Evolutionary conservation across 2,113 vertebrate genomes (phyloP).

Genomic region (Narcine bancroftii): DNA sequence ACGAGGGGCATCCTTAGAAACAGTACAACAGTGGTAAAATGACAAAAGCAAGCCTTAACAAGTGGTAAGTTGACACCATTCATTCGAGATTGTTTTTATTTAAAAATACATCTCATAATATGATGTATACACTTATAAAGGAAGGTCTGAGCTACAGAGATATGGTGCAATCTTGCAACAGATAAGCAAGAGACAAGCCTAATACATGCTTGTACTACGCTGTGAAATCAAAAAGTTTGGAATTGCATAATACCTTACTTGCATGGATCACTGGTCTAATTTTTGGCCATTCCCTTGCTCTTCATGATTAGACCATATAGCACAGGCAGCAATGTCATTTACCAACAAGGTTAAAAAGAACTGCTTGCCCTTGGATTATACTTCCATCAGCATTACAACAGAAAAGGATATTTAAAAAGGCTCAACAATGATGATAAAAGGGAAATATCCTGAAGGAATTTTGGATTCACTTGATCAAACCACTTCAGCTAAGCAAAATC

Average conservation of each 20-base stretch:
- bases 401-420: background rate
- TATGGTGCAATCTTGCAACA: background rate
- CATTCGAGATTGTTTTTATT: too few relatives aligned
- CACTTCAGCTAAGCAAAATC: conserved; percentile 1
- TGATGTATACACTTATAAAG: background rate
- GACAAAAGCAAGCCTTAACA: background rate
- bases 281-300: background rate
- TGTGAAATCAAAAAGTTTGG: background rate
- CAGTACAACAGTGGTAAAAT: background rate
- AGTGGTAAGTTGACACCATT: too few relatives aligned
- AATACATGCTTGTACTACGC: background rate
- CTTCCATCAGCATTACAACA: background rate
- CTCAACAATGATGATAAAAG: background rate
- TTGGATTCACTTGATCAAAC: background rate
- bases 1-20: background rate
- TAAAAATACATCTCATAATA: background rate
- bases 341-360: background rate
- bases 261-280: background rate
- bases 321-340: background rate
- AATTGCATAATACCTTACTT: background rate
- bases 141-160: background rate
- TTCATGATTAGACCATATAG: background rate
- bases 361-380: background rate
- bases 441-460: conserved; percentile 9
- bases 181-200: background rate